Evolutionary conservation across 2,888 invertebrate species (phyloP).

Genomic region (Drosophila tanythrix): DNA sequence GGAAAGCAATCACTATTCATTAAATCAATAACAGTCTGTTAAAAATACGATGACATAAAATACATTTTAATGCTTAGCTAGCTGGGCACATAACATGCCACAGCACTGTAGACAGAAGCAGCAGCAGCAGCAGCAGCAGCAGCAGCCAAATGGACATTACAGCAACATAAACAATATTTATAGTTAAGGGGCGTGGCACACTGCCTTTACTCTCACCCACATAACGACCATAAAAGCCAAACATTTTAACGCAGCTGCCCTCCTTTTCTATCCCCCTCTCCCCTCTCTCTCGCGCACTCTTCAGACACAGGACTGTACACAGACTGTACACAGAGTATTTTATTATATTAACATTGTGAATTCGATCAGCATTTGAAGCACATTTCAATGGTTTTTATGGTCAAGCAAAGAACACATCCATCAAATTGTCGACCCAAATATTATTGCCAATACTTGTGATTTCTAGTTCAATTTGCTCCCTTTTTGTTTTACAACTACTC

Average conservation of each 20-base stretch:
- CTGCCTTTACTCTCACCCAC: neutral
- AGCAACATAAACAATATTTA: conserved; percentile 57
- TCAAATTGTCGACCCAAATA: conserved; percentile 70
- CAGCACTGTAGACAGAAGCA: neutral
- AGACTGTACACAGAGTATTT: conserved; percentile 9
- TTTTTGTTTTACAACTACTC: neutral
- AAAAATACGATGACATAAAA: conserved; percentile 41
- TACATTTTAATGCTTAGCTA: conserved; percentile 43
- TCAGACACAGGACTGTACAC: neutral
- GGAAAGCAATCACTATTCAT: conserved; percentile 35
- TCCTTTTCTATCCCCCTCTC: neutral
- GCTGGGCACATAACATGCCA: conserved; percentile 17
- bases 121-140: neutral
- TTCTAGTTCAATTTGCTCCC: conserved; percentile 19
- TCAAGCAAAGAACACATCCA: conserved; percentile 65
- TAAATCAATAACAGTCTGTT: conserved; percentile 36
- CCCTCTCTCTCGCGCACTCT: neutral
- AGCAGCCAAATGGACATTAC: conserved; percentile 8
- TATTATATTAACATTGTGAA: conserved; percentile 36
- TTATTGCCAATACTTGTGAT: conserved; percentile 75
- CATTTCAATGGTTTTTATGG: conserved; percentile 78
- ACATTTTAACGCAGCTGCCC: conserved; percentile 59
- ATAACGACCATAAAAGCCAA: conserved; percentile 70
- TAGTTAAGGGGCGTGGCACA: conserved; percentile 38
- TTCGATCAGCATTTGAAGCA: conserved; percentile 68